phyloP scores from a whole-genome alignment of 2,113 vertebrate species.

The Thermophis baileyi region DNA sequence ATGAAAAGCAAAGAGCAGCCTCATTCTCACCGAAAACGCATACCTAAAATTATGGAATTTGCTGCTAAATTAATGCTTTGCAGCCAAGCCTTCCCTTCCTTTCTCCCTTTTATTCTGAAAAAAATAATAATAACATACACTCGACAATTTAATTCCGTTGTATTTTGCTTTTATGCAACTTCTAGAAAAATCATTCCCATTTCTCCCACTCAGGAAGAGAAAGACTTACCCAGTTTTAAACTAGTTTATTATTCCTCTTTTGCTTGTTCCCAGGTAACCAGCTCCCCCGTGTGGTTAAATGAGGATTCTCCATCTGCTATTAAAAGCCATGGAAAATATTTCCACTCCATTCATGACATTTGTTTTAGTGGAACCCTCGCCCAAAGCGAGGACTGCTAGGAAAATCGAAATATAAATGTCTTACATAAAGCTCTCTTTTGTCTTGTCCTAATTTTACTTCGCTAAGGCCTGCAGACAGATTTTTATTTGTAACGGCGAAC shows the following conservation, averaged over 20 bases:
- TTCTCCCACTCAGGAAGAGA: background rate
- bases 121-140: background rate
- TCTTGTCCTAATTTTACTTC: background rate
- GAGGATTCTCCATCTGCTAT: rapidly evolving
- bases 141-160: background rate
- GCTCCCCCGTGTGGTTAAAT: slow-evolving; percentile 67
- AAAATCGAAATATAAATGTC: rapidly evolving
- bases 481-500: background rate
- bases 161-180: background rate
- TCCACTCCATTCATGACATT: rapidly evolving
- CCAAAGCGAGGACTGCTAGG: rapidly evolving
- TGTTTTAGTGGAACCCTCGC: rapidly evolving
- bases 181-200: background rate
- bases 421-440: background rate
- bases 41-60: background rate
- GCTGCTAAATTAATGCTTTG: background rate
- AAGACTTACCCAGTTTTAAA: too few relatives aligned
- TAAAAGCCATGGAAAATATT: background rate
- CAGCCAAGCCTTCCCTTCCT: background rate
- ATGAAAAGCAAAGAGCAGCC: background rate
- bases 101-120: background rate
- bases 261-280: slow-evolving; percentile 37
- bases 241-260: rapidly evolving
- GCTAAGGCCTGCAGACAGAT: background rate
- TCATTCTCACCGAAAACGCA: background rate